phyloP scores from a whole-genome alignment of 2,113 vertebrate genomes.

The Abramis brama region DNA sequence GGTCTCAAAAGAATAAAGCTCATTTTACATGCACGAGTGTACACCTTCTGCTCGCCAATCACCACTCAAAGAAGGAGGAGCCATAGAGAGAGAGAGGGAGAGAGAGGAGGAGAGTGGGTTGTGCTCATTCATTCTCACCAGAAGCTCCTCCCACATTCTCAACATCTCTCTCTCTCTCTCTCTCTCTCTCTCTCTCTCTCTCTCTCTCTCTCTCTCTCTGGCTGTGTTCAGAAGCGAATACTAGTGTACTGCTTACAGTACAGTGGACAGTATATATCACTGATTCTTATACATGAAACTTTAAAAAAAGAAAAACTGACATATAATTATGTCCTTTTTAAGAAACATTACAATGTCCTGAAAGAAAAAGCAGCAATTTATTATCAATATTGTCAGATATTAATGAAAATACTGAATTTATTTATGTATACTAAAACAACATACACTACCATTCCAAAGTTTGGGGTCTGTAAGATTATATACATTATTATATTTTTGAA shows the following conservation, averaged over 20 bases:
- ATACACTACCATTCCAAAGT: too few relatives aligned
- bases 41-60: slow-evolving; percentile 51
- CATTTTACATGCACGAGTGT: slow-evolving; percentile 52
- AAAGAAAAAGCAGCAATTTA: background rate
- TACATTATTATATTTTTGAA: background rate
- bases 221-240: background rate
- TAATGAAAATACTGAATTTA: background rate
- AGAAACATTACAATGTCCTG: background rate
- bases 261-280: background rate
- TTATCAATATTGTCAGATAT: background rate
- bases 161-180: background rate
- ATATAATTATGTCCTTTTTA: background rate
- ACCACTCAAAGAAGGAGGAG: slow-evolving; percentile 24
- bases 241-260: background rate
- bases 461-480: background rate
- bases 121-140: slow-evolving; percentile 4
- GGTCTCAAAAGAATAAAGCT: slow-evolving; percentile 55
- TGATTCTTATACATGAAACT: background rate
- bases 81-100: background rate
- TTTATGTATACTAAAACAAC: too few relatives aligned
- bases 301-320: background rate
- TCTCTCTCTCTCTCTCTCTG: background rate
- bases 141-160: slow-evolving; percentile 24
- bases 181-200: background rate
- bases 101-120: background rate